Conservation (phyloP, 2,113 vertebrate species). For the Myrmophylax atrothorax region DNA sequence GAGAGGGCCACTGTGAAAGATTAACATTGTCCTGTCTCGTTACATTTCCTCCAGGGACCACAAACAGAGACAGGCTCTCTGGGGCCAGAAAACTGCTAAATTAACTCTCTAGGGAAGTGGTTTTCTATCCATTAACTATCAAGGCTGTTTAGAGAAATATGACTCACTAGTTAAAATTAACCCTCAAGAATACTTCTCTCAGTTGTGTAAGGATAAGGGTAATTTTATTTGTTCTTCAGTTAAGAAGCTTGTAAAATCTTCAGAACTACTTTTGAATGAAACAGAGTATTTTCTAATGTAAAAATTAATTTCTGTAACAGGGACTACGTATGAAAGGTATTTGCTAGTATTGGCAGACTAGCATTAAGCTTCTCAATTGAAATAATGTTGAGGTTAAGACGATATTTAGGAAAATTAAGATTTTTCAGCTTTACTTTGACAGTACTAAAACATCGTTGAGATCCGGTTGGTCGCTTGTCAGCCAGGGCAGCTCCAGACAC, state of each 20-base stretch:
- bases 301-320: not conserved
- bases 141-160: not conserved
- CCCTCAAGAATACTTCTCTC: not conserved
- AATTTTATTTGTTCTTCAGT: not conserved
- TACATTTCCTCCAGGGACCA: not conserved
- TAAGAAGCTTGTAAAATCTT: not conserved
- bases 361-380: not conserved
- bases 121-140: not conserved
- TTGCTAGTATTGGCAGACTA: not conserved
- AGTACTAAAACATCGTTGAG: not conserved
- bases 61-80: not conserved
- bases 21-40: not conserved
- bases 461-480: not conserved
- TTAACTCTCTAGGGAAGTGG: not conserved
- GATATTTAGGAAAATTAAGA: not conserved
- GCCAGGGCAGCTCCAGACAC: not conserved
- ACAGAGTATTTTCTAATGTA: not conserved
- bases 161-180: not conserved
- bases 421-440: not conserved
- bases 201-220: not conserved
- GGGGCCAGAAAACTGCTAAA: not conserved
- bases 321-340: not conserved
- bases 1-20: not conserved
- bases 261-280: not conserved
- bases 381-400: not conserved